Conservation (phyloP, 2,113 vertebrate species). For the Neolamprologus cancellatus region DNA sequence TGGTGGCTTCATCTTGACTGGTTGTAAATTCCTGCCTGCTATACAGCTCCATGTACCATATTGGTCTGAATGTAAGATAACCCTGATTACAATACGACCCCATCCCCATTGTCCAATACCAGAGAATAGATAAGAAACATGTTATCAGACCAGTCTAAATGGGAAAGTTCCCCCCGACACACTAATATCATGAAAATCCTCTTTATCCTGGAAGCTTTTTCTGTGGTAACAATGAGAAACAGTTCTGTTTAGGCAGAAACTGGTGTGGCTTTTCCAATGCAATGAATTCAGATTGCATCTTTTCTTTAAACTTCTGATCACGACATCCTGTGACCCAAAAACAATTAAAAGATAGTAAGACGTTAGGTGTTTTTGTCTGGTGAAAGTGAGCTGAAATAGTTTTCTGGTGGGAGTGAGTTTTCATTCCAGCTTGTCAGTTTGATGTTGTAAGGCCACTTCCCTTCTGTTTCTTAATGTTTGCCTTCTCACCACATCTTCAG, state of each 20-base stretch:
- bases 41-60: neutral
- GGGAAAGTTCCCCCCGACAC: neutral
- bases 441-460: neutral
- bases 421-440: neutral
- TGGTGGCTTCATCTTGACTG: neutral
- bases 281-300: neutral
- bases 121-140: neutral
- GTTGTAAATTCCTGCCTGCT: neutral
- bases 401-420: neutral
- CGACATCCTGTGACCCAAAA: neutral
- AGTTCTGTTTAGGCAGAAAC: neutral
- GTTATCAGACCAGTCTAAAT: neutral
- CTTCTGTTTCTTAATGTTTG: neutral
- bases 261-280: neutral
- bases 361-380: neutral
- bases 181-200: neutral
- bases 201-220: neutral
- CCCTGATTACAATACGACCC: neutral
- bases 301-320: neutral
- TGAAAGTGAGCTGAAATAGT: neutral
- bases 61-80: neutral
- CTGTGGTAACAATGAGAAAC: neutral
- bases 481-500: neutral
- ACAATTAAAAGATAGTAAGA: neutral
- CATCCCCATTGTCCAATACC: neutral